Percentiles rank a stretch among this genome's conserved stretches.
Evolutionary conservation across 2,797 vertebrate species (phyloP).

Genomic region (Strix occidentalis): DNA sequence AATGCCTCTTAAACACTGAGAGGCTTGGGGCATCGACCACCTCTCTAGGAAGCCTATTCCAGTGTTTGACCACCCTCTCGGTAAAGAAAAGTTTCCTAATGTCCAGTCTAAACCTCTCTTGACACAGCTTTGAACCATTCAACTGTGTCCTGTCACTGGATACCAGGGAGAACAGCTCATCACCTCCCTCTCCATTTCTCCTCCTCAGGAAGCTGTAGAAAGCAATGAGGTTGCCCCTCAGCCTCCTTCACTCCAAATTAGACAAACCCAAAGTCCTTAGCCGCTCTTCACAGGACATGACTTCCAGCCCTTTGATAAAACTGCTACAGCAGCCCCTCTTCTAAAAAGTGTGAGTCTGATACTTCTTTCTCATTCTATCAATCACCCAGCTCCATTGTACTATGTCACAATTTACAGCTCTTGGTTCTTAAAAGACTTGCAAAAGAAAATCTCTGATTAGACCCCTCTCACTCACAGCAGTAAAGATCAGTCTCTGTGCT

Average conservation of each 20-base stretch:
- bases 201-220: not conserved
- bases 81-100: not conserved
- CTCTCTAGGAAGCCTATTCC: not conserved
- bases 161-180: not conserved
- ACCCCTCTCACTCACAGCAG: not conserved
- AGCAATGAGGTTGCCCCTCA: rapidly evolving
- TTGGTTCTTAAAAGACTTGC: not conserved
- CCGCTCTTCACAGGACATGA: rapidly evolving
- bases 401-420: not conserved
- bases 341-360: not conserved
- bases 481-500: not conserved
- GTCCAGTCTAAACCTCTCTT: not conserved
- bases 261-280: not conserved
- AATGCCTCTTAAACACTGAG: not conserved
- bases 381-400: not conserved
- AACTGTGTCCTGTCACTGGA: rapidly evolving
- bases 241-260: not conserved
- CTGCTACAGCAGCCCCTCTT: not conserved
- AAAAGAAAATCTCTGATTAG: not conserved
- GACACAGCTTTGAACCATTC: not conserved
- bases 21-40: rapidly evolving
- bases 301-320: not conserved
- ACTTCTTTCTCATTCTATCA: not conserved
- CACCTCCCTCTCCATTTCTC: rapidly evolving
- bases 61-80: rapidly evolving